Conservation (phyloP, 2,888 invertebrate genomes). For the Aphidius colemani region DNA sequence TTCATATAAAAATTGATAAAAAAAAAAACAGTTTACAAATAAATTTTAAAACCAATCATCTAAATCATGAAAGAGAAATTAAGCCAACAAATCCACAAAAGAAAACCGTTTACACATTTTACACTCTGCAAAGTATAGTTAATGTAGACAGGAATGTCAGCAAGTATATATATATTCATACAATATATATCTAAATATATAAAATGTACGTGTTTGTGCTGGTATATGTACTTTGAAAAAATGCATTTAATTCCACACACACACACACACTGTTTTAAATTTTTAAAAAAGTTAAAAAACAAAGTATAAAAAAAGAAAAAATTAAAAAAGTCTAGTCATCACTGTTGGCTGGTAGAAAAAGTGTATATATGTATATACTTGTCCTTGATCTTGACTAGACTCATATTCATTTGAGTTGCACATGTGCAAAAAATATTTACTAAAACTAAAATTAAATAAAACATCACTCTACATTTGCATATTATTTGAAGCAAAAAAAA, state of each 20-base stretch:
- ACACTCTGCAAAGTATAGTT: no score
- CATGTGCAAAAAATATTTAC: neutral
- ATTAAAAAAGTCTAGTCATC: slow-evolving; percentile 56
- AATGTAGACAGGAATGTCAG: no score
- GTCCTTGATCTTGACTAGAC: slow-evolving; percentile 58
- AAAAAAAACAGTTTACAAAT: slow-evolving; percentile 4
- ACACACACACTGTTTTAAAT: neutral
- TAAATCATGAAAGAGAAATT: neutral
- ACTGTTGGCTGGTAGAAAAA: slow-evolving; percentile 30
- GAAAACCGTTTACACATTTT: slow-evolving; percentile 35
- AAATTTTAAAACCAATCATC: slow-evolving; percentile 17
- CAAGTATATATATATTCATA: no score
- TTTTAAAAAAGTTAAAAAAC: neutral
- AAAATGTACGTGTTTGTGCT: neutral
- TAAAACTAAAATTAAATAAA: slow-evolving; percentile 40
- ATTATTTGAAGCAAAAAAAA: neutral
- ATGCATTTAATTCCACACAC: neutral
- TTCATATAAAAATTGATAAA: neutral
- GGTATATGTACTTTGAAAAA: neutral
- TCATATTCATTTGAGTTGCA: slow-evolving; percentile 37
- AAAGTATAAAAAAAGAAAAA: slow-evolving; percentile 13
- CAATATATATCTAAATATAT: slow-evolving; percentile 22
- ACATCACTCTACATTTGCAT: slow-evolving; percentile 33
- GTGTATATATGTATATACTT: slow-evolving; percentile 32
- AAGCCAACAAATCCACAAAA: slow-evolving; percentile 26